phyloP scores from a whole-genome alignment of 2,113 vertebrate species.

The Ptilonorhynchus violaceus region DNA sequence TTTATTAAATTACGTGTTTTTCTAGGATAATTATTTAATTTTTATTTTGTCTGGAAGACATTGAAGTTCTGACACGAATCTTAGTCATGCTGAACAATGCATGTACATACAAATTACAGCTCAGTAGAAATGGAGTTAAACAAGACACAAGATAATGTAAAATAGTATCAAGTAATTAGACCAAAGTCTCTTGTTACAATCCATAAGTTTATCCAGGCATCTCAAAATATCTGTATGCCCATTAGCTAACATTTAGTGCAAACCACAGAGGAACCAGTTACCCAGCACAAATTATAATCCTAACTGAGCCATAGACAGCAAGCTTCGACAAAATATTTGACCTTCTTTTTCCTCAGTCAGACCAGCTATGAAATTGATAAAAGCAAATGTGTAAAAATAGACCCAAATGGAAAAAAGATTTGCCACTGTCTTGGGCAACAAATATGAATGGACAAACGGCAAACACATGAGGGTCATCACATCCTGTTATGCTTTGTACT shows the following conservation, averaged over 20 bases:
- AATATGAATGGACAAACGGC: background rate
- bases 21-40: constrained; percentile 23
- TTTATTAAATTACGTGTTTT: constrained; percentile 10
- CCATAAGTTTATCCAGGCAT: background rate
- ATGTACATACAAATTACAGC: background rate
- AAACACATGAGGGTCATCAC: background rate
- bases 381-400: background rate
- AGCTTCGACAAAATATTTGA: constrained; percentile 9
- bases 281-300: background rate
- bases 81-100: background rate
- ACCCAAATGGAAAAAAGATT: background rate
- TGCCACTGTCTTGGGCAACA: background rate
- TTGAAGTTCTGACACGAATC: background rate
- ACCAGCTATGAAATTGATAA: constrained; percentile 28
- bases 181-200: background rate
- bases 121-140: background rate
- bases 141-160: background rate
- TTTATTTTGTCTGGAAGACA: background rate
- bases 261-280: background rate
- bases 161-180: background rate
- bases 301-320: background rate
- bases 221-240: background rate
- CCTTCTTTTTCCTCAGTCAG: background rate
- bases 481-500: background rate
- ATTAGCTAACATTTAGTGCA: background rate